phyloP scores from a whole-genome alignment of 1,140 invertebrate species.

The Bilobella aurantiaca region DNA sequence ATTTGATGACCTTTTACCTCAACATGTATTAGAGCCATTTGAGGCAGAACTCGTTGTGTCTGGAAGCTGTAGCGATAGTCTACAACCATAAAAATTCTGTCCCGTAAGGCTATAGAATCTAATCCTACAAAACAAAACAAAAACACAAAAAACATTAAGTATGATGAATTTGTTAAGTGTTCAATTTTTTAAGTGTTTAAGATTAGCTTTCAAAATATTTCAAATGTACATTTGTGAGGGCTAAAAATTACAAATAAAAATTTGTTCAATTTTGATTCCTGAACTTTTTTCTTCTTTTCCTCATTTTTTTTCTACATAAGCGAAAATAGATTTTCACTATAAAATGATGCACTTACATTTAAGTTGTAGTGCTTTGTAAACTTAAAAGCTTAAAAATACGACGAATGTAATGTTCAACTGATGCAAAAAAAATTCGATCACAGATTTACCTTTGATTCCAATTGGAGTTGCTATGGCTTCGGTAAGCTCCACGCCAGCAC shows the following conservation, averaged over 20 bases:
- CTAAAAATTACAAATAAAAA: no score
- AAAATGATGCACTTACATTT: no score
- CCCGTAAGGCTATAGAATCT: neutral
- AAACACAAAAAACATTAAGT: neutral
- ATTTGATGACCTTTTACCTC: slow-evolving; percentile 22
- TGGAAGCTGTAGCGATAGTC: slow-evolving; percentile 15
- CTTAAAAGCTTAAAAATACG: no score
- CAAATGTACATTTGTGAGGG: no score
- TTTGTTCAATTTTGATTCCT: neutral
- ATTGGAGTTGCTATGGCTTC: slow-evolving; percentile 18
- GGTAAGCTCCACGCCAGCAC: slow-evolving; percentile 18
- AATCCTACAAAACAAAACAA: neutral
- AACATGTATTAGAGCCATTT: slow-evolving; percentile 25
- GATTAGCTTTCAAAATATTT: no score
- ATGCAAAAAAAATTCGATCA: no score
- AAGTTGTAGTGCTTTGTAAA: no score
- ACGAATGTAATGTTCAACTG: no score
- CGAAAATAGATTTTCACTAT: no score
- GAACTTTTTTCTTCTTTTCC: neutral
- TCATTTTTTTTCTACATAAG: no score
- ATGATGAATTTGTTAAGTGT: no score
- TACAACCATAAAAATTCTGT: slow-evolving; percentile 32
- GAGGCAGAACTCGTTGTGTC: slow-evolving; percentile 29
- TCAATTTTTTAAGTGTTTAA: no score
- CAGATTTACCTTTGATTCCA: slow-evolving; percentile 23